Percentiles rank a stretch among this genome's conserved stretches.
Evolutionary conservation across 2,888 invertebrate genomes (phyloP).

Genomic region (Germaria angustata): DNA sequence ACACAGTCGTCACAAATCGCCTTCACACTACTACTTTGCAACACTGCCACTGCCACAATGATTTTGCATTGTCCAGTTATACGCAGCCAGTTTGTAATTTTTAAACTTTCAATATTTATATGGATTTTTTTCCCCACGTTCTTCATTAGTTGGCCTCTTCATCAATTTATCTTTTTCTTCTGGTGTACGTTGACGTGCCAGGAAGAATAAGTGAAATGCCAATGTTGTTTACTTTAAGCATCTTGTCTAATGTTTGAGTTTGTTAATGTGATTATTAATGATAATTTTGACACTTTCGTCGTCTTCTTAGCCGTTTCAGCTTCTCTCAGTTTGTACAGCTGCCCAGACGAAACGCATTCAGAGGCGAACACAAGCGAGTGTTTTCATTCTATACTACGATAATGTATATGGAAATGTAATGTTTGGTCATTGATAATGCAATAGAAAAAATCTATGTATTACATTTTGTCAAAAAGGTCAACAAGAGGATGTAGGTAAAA

Average conservation of each 20-base stretch:
- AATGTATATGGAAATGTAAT: conserved; percentile 52
- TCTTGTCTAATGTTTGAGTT: conserved; percentile 63
- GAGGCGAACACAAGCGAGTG: not conserved
- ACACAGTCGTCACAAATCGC: not conserved
- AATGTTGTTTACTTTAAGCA: conserved; percentile 54
- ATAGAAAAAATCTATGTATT: conserved; percentile 20
- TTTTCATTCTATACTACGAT: not conserved
- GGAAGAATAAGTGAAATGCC: conserved; percentile 49
- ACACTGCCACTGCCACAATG: conserved; percentile 30
- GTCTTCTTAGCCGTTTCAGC: conserved; percentile 61
- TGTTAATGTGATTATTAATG: conserved; percentile 77
- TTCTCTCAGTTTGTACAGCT: conserved; percentile 75
- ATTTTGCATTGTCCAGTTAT: conserved; percentile 76
- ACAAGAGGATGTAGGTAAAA: conserved; percentile 54
- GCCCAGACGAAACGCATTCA: conserved; percentile 60
- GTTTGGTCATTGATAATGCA: conserved; percentile 61
- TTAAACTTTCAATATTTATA: conserved; percentile 58
- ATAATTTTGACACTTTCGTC: conserved; percentile 78
- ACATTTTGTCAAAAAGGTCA: conserved; percentile 63
- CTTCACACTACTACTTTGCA: not conserved
- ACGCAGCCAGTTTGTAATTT: conserved; percentile 24
- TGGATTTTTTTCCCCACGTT: conserved; percentile 29
- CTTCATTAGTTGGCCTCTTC: conserved; percentile 76
- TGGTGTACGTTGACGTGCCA: conserved; percentile 10
- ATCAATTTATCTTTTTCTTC: conserved; percentile 74